Evolutionary conservation across 2,797 vertebrate genomes (phyloP), one percentile per base, ranked within the genome.

Genomic region (Xenops minutus): DNA sequence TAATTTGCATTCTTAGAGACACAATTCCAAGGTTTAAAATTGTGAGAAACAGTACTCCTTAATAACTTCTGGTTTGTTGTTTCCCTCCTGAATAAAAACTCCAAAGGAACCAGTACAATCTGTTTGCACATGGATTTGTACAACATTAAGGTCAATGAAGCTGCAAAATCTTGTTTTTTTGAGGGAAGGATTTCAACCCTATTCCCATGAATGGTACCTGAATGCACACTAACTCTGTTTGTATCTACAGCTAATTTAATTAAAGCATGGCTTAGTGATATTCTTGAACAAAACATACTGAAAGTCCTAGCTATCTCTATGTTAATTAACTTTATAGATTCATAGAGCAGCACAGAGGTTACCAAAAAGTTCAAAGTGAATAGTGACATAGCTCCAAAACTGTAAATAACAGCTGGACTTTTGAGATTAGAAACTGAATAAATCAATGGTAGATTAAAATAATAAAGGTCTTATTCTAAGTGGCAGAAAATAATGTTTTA

Each of bases 321-420:
- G 23, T 68, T 89, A 74, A 71, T 92, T 81, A 74, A 58, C 39
- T 27, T 73, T 56, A 63, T 16, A 92, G 43, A 75, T 84, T 86
- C 49, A 52, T 44, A 52, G 5, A 52, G 23, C 24, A 82, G 81
- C 37, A 64, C 3, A 71, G 37, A 88, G 34, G 16, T 87, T 81
- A 83, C n/a, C 32, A 86, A 59, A 92, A 78, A 61, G 55, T 83
- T 91, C 49, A 55, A 74, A 83, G 37, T 51, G n/a, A 92, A 75
- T 8, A 43, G 30, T 39, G 51, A 67, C 29, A 37, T 71, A 80
- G 20, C 37, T 82, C 67, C 49, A 87, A 73, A 88, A 69, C 14
- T 62, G 32, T 79, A 95, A 92, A 85, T 81, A 88, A 58, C 84
- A 91, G 23, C 30, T 56, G 29, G 29, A 80, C n/a, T 93, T 95